These are phyloP conservation scores for Lateolabrax maculatus DNA, from an alignment of 2,797 vertebrate genomes.

Conservation along the genomic window DNA sequence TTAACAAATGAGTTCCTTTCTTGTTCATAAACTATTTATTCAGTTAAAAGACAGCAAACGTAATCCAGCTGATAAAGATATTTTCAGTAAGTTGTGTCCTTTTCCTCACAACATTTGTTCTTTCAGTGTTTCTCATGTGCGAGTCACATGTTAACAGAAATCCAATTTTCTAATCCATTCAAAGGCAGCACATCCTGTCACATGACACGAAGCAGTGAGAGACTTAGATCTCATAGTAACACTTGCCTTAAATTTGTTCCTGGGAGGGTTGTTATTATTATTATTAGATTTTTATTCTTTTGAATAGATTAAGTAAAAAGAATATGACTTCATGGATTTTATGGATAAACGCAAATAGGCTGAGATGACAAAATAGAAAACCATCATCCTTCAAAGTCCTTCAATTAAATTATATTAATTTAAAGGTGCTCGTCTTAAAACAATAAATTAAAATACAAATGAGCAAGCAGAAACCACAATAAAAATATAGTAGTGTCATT, in stretches of 20 bases:
- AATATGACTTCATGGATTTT: not conserved
- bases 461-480: conserved; percentile 26
- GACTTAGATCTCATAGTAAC: conserved; percentile 1
- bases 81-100: not conserved
- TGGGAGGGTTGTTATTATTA: not conserved
- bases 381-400: not conserved
- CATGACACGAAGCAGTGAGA: conserved; percentile 36
- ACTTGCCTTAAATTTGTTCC: not conserved
- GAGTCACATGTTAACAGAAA: conserved; percentile 58
- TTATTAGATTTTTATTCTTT: not conserved
- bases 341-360: not conserved
- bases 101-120: conserved; percentile 4
- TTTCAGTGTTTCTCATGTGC: conserved; percentile 6
- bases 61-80: not conserved
- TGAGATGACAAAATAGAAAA: not conserved
- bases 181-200: conserved; percentile 57
- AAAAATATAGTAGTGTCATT: conserved; percentile 45
- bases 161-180: conserved; percentile 51
- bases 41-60: conserved; percentile 26
- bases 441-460: conserved; percentile 58
- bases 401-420: not conserved
- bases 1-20: not conserved
- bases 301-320: not conserved
- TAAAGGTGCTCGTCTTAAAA: conserved; percentile 44
- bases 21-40: conserved; percentile 54